Conservation (phyloP, 2,888 invertebrate genomes). For the Ochlodes sylvanus region DNA sequence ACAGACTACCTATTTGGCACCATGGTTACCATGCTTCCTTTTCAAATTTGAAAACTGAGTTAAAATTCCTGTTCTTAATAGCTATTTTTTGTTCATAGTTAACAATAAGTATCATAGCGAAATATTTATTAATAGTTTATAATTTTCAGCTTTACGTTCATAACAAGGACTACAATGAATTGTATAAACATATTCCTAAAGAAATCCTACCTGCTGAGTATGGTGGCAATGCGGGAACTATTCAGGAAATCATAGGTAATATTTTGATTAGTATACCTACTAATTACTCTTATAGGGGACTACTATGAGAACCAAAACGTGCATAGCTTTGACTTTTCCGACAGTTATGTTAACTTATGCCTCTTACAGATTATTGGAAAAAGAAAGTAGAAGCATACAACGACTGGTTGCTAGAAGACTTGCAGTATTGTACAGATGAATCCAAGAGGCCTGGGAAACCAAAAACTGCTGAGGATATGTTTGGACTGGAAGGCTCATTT, state of each 20-base stretch:
- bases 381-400: slow-evolving; percentile 69
- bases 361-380: slow-evolving; percentile 53
- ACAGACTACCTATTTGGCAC: too few relatives aligned
- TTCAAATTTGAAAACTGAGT: too few relatives aligned
- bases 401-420: slow-evolving; percentile 72
- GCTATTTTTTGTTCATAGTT: too few relatives aligned
- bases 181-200: slow-evolving; percentile 78
- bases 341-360: background rate
- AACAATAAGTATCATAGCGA: too few relatives aligned
- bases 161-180: slow-evolving; percentile 69
- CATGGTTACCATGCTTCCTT: too few relatives aligned
- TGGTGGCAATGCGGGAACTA: slow-evolving; percentile 81
- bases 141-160: slow-evolving; percentile 74
- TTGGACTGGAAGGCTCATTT: slow-evolving; percentile 79
- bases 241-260: slow-evolving; percentile 54
- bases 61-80: too few relatives aligned
- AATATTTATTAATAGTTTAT: background rate
- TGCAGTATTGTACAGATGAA: slow-evolving; percentile 73
- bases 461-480: slow-evolving; percentile 73
- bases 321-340: background rate
- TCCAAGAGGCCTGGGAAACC: slow-evolving; percentile 78
- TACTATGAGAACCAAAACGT: too few relatives aligned
- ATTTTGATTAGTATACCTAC: background rate
- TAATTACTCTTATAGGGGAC: background rate
- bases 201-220: slow-evolving; percentile 83